These are phyloP conservation scores for Hydrozoanthus gracilis DNA, from an alignment of 92 coral and sea anemone species.

Conservation along the genomic window DNA sequence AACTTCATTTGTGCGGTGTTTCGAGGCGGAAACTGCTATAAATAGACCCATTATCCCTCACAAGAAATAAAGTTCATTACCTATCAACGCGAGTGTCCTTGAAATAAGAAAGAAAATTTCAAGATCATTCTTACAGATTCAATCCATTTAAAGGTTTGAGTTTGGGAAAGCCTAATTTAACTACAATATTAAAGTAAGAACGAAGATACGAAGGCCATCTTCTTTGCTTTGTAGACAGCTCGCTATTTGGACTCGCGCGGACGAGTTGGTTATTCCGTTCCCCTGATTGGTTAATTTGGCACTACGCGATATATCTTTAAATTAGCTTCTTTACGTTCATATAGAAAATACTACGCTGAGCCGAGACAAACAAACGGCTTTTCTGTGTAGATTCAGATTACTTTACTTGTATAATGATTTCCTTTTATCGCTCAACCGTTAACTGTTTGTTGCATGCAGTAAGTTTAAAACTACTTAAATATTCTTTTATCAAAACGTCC, in stretches of 20 bases:
- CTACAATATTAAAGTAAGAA: no score
- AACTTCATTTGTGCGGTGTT: neutral
- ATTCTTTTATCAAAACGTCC: neutral
- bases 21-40: neutral
- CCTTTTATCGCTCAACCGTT: conserved; percentile 10
- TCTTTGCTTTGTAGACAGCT: no score
- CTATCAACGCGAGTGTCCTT: no score
- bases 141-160: no score
- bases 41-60: neutral
- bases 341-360: neutral
- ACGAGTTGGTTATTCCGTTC: neutral
- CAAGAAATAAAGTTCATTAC: neutral
- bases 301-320: neutral
- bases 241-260: no score
- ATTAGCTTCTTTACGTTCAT: neutral
- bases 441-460: neutral
- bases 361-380: no score
- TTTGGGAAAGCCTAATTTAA: no score
- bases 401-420: neutral
- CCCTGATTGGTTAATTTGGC: neutral
- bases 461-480: neutral
- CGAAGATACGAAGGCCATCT: no score
- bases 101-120: no score
- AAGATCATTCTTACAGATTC: no score
- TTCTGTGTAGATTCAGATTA: neutral